phyloP scores from a whole-genome alignment of 2,888 invertebrate species.

The Falcaria lacertinaria region DNA sequence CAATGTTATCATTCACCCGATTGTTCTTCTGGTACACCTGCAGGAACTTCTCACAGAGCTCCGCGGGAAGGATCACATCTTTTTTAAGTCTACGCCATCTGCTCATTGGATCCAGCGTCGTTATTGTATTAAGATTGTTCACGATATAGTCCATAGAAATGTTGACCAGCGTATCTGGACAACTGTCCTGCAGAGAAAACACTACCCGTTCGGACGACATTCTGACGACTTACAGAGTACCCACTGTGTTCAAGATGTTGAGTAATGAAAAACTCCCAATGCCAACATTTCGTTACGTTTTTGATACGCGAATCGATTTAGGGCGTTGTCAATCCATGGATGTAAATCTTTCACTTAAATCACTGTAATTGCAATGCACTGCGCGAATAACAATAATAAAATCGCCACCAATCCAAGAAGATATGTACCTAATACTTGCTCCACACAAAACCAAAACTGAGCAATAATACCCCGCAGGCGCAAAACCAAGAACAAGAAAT shows the following conservation, averaged over 20 bases:
- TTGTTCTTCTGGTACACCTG: slow-evolving; percentile 76
- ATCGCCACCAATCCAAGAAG: too few species aligned
- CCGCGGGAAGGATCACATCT: slow-evolving; percentile 83
- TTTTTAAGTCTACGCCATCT: slow-evolving; percentile 76
- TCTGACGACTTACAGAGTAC: slow-evolving; percentile 22
- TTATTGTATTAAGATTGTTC: slow-evolving; percentile 81
- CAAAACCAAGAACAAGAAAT: too few species aligned
- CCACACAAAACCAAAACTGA: not conserved
- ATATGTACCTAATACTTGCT: too few species aligned
- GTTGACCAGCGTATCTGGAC: slow-evolving; percentile 82
- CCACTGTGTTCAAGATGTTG: slow-evolving; percentile 24
- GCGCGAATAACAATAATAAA: too few species aligned
- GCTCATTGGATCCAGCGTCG: slow-evolving; percentile 61
- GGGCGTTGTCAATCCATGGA: not conserved
- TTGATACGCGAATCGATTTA: not conserved
- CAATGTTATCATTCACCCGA: slow-evolving; percentile 83
- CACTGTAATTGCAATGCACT: not conserved
- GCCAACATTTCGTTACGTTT: slow-evolving; percentile 27
- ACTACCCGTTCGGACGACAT: slow-evolving; percentile 45
- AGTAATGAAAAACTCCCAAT: slow-evolving; percentile 28
- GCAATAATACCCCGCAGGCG: not conserved
- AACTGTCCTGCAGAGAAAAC: slow-evolving; percentile 48
- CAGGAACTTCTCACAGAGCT: slow-evolving; percentile 85
- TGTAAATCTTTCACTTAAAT: too few species aligned
- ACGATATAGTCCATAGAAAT: slow-evolving; percentile 82